phyloP scores from a whole-genome alignment of 1,140 invertebrate genomes.

The Fopius arisanus region DNA sequence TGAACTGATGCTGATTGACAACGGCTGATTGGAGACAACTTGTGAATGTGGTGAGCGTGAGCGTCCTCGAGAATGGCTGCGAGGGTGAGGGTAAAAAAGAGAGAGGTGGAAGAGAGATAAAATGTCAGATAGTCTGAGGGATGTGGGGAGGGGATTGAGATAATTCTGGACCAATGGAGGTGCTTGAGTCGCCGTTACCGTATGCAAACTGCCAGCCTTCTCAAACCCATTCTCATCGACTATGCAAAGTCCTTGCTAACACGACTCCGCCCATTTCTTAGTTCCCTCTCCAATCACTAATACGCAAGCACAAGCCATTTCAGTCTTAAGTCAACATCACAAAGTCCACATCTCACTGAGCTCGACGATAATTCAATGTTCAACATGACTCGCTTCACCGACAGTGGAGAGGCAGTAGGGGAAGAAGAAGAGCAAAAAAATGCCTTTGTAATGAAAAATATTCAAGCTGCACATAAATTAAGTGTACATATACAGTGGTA shows the following conservation, averaged over 20 bases:
- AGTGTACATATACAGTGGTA: not conserved
- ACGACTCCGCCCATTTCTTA: slow-evolving; percentile 55
- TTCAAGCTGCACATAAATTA: slow-evolving; percentile 21
- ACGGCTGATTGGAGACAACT: not conserved
- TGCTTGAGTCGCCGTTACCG: slow-evolving; percentile 49
- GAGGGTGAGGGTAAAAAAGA: slow-evolving; percentile 30
- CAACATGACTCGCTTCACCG: not conserved
- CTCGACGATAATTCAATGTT: slow-evolving; percentile 4
- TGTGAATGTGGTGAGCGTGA: not conserved
- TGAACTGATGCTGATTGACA: slow-evolving; percentile 7
- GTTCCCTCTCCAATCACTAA: not conserved
- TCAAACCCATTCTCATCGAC: slow-evolving; percentile 56
- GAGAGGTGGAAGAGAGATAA: slow-evolving; percentile 25
- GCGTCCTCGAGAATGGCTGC: slow-evolving; percentile 6
- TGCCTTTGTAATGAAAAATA: slow-evolving; percentile 6
- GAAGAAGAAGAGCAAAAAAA: too few relatives aligned
- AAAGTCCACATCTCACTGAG: not conserved
- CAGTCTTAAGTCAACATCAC: not conserved
- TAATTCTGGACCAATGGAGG: slow-evolving; percentile 62
- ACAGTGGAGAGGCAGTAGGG: too few relatives aligned
- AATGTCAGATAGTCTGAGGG: slow-evolving; percentile 37
- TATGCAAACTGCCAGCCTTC: slow-evolving; percentile 63
- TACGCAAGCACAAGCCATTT: not conserved
- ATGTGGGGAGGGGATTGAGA: slow-evolving; percentile 40
- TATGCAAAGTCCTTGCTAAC: slow-evolving; percentile 61